These are phyloP conservation scores for Ageneiosus marmoratus DNA, from an alignment of 2,113 vertebrate species.

Conservation along the genomic window DNA sequence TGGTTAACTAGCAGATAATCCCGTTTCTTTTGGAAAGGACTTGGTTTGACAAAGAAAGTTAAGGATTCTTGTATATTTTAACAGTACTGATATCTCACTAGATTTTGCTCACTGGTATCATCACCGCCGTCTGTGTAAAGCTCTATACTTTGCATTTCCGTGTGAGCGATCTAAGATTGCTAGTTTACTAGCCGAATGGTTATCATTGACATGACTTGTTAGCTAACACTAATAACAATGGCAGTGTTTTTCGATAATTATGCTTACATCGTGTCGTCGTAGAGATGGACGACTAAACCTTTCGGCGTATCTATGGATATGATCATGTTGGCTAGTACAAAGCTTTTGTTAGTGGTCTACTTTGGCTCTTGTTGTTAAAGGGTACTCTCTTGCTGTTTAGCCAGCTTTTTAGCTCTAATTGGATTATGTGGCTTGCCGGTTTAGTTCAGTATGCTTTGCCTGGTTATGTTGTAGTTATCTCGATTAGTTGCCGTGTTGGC, in stretches of 20 bases:
- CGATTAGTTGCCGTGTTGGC: slow-evolving; percentile 15
- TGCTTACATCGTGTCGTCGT: not conserved
- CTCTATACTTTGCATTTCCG: not conserved
- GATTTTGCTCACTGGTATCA: too few relatives aligned
- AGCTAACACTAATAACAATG: slow-evolving; percentile 10
- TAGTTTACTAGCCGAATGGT: not conserved
- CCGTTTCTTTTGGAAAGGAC: too few relatives aligned
- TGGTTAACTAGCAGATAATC: not conserved
- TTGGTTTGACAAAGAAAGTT: not conserved
- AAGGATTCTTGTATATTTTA: too few relatives aligned
- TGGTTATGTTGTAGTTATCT: not conserved
- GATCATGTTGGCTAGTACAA: too few relatives aligned
- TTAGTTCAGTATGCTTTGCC: not conserved
- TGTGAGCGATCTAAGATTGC: not conserved
- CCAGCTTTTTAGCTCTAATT: not conserved
- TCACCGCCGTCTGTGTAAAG: too few relatives aligned
- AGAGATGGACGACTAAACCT: not conserved
- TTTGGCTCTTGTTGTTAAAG: not conserved
- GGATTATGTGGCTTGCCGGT: not conserved
- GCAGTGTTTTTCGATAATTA: too few relatives aligned
- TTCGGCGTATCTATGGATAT: not conserved
- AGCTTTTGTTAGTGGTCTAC: not conserved
- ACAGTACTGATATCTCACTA: too few relatives aligned
- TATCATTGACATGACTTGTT: slow-evolving; percentile 5
- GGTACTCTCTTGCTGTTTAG: not conserved